Base-by-base conservation (phyloP, 2,113 vertebrate genomes). In the Colaptes auratus region DNA sequence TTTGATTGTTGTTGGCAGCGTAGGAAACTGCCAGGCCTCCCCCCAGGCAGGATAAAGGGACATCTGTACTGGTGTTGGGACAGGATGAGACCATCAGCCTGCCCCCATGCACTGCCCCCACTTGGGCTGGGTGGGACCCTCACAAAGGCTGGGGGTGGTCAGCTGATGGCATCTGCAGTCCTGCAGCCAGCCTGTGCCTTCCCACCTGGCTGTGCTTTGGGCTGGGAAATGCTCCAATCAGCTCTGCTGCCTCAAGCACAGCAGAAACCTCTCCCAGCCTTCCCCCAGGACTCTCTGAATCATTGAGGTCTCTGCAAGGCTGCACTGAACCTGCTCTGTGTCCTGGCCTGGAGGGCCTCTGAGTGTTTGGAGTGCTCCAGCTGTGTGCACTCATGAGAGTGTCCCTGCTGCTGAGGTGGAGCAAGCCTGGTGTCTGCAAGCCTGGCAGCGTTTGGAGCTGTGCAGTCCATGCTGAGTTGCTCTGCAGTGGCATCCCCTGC, bases 51-150 rank as follows among this genome's bases (percentile, higher is more conserved):
- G 52, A 56, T 39, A 61, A 46, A 63, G 35, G 53, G 30, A 2
- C 60, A 27, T 71, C 71, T 91, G 75, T 56, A 58, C 31, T 21
- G 15, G 27, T 55, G 6, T 66, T 75, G 81, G 46, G 33, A 33
- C 48, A 50, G 75, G 36, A 61, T 4, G 19, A 58, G 31, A 67
- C 91, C 30, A 76, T 24, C 39, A 39, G 39, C 48, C 28, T 7
- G 0, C 21, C 53, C 36, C 1, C 0, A 18, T 31, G 12, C 30
- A 52, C 2, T 59, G 77, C 74, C 36, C 48, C 48, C 31, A 5
- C 48, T 65, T 69, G 73, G 65, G 19, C 25, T 71, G 66, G 9
- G 56, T 65, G 42, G 61, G 71, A 14, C 2, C 36, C 36, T 36
- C 44, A 33, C 67, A 63, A 71, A 27, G 42, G 15, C 63, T 60